Conservation (phyloP, 2,797 vertebrate genomes). For the Tympanoctomys barrerae region DNA sequence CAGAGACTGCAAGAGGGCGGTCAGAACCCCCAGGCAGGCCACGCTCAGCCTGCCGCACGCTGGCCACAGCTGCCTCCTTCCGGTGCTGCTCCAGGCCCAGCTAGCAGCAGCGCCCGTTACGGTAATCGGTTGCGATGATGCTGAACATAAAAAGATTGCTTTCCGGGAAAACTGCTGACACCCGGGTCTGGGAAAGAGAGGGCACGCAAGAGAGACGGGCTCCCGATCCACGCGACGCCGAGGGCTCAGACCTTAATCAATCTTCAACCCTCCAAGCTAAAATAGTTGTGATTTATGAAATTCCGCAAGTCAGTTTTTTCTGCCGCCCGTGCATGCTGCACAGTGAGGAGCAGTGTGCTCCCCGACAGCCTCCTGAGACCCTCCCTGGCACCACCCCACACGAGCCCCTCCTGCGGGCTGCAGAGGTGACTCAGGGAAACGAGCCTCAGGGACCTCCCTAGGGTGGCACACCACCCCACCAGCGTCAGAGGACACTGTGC, state of each 20-base stretch:
- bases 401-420: accelerated
- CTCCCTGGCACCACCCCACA: accelerated
- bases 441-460: accelerated
- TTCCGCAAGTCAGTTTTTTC: neutral
- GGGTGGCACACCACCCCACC: neutral
- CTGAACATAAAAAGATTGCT: neutral
- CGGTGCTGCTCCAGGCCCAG: neutral
- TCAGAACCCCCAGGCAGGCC: neutral
- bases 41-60: neutral
- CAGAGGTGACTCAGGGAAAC: neutral
- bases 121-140: neutral
- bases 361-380: neutral
- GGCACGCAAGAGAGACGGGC: neutral
- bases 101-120: neutral
- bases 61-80: neutral
- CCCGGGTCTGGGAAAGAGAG: neutral
- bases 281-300: constrained; percentile 55
- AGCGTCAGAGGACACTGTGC: accelerated
- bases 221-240: neutral
- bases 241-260: neutral
- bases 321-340: accelerated
- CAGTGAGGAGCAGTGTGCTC: accelerated
- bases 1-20: neutral
- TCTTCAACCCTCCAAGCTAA: constrained; percentile 42
- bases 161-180: constrained; percentile 80